Evolutionary conservation across 2,797 vertebrate genomes (phyloP), one percentile per base, ranked within the genome.

Genomic region (Cynopterus sphinx): DNA sequence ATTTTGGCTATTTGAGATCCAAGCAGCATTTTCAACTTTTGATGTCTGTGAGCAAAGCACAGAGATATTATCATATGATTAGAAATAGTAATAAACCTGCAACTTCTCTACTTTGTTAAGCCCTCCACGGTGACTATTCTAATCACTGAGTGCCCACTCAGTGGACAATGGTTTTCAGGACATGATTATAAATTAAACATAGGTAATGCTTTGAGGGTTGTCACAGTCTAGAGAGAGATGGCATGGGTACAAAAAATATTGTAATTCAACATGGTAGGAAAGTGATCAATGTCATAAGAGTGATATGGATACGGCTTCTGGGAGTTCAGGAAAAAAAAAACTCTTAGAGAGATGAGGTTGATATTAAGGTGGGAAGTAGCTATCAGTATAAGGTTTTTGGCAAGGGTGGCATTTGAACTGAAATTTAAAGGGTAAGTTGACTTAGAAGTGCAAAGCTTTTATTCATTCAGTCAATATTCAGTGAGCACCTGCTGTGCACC

Each of bases 351-450:
- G 46, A 11, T 49, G 19, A 71, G 17, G 46, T 67, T 68, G 49
- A 26, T 67, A n/a, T 81, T 89, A 24, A 75, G 36, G 5, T 59
- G 6, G 49, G 63, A 93, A 94, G 39, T 15, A 91, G 57, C 21
- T 59, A 19, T 57, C 36, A 81, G 13, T 49, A 15, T 33, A 81
- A 43, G 43, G 19, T 41, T 82, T 86, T 74, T 75, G 46, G 67
- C 65, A 24, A 28, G 33, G 43, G 16, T 87, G 67, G 5, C 43
- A 74, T 79, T 78, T 74, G 68, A 90, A 70, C 17, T 95, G 82
- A 53, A 88, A 68, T 85, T 82, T 90, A 59, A 95, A 96, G 87
- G 31, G 7, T 94, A 86, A 91, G 36, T 92, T 68, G 26, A 59
- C 92, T 82, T 85, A n/a, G 8, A 65, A 53, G 43, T 36, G 31